These are phyloP conservation scores for Tiphia femorata DNA, from an alignment of 2,888 invertebrate genomes.

Conservation along the genomic window DNA sequence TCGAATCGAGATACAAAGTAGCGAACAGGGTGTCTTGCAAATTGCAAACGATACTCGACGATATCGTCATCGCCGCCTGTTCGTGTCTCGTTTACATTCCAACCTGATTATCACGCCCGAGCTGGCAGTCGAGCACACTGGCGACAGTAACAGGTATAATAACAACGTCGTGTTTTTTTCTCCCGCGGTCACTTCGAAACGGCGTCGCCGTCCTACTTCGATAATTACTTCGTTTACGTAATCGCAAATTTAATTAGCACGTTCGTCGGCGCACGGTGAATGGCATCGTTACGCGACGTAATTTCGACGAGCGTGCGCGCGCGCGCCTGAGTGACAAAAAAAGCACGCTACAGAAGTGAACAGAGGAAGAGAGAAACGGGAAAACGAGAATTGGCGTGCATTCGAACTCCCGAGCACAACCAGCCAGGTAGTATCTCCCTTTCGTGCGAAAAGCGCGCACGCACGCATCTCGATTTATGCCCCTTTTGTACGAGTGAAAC, in stretches of 20 bases:
- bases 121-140: too few species aligned
- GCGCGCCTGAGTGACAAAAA: not conserved
- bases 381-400: too few species aligned
- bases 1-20: not conserved
- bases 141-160: too few species aligned
- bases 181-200: constrained; percentile 23
- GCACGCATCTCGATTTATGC: constrained; percentile 29
- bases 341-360: too few species aligned
- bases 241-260: constrained; percentile 45
- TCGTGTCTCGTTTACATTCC: too few species aligned
- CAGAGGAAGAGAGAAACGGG: too few species aligned
- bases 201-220: constrained; percentile 14
- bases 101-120: too few species aligned
- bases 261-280: constrained; percentile 26
- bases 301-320: constrained; percentile 33
- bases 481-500: constrained; percentile 20
- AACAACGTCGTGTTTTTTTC: too few species aligned
- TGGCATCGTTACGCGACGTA: constrained; percentile 40
- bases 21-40: too few species aligned
- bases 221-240: constrained; percentile 45
- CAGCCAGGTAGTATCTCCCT: too few species aligned
- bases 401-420: too few species aligned
- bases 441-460: not conserved
- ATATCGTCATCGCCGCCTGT: not conserved
- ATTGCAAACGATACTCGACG: too few species aligned